Conservation (phyloP, 2,797 vertebrate genomes). For the Epinephelus malabaricus region DNA sequence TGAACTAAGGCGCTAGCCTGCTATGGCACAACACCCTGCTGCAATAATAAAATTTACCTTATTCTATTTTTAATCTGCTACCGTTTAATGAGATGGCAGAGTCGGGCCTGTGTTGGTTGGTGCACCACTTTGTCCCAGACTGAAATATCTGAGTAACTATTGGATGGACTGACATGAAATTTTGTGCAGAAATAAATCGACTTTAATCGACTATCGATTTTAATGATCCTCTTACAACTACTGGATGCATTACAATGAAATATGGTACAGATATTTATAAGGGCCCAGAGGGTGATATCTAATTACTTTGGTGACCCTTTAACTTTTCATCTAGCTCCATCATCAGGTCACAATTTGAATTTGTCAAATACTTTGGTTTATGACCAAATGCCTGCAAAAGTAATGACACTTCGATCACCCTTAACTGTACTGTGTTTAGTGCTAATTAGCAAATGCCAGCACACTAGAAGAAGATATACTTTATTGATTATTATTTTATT, state of each 20-base stretch:
- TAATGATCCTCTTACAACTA: neutral
- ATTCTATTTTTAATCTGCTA: conserved; percentile 35
- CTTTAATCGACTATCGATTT: no score
- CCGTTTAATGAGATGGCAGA: conserved; percentile 11
- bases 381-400: neutral
- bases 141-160: neutral
- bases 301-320: neutral
- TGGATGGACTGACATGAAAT: neutral
- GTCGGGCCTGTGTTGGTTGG: neutral
- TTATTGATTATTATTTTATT: no score
- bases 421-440: neutral
- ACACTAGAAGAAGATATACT: no score
- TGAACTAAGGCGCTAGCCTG: conserved; percentile 33
- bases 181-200: neutral
- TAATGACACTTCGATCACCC: neutral
- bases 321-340: neutral
- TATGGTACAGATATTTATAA: neutral
- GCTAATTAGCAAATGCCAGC: neutral
- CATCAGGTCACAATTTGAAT: neutral
- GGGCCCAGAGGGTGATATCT: neutral
- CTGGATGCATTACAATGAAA: neutral
- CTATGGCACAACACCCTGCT: conserved; percentile 31
- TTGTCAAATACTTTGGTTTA: neutral
- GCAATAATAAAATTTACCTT: conserved; percentile 28
- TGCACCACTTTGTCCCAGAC: neutral